A percentile compares a stretch with the other conserved stretches of the same genome.
Conservation (phyloP, 2,888 invertebrate species). For the Pharmacophagus antenor region DNA sequence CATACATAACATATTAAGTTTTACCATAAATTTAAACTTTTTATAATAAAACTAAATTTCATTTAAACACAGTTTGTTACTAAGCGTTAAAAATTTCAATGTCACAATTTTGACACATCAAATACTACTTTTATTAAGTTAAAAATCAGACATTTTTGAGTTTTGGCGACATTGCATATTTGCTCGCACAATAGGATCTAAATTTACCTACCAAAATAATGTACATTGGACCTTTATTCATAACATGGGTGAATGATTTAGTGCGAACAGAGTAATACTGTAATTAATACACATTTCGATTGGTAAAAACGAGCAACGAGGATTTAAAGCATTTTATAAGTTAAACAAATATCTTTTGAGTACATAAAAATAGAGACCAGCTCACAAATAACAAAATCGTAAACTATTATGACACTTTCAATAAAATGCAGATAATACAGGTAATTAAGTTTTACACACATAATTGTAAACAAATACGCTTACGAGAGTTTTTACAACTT, state of each 20-base stretch:
- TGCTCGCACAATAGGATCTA: conserved; percentile 59
- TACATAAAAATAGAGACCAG: conserved; percentile 76
- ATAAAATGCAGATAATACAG: conserved; percentile 72
- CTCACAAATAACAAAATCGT: conserved; percentile 60
- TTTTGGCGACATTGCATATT: conserved; percentile 44
- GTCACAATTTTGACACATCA: conserved; percentile 54
- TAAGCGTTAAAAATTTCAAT: conserved; percentile 69
- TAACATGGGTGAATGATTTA: conserved; percentile 55
- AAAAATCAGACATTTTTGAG: conserved; percentile 50
- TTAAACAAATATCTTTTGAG: conserved; percentile 67
- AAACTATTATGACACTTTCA: conserved; percentile 56
- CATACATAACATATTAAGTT: conserved; percentile 60
- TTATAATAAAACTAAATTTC: conserved; percentile 74
- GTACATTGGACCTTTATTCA: conserved; percentile 68
- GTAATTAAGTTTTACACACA: conserved; percentile 54
- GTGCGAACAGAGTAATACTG: conserved; percentile 52
- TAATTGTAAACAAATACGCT: conserved; percentile 32
- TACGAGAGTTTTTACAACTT: conserved; percentile 3
- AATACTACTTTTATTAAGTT: conserved; percentile 54
- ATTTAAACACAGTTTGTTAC: conserved; percentile 70
- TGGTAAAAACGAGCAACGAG: conserved; percentile 51
- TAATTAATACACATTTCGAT: conserved; percentile 41
- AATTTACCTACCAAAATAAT: conserved; percentile 71
- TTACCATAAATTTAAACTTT: conserved; percentile 65
- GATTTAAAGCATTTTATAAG: conserved; percentile 46